Evolutionary conservation across 2,888 invertebrate genomes (phyloP).

Genomic region (Apoda limacodes): DNA sequence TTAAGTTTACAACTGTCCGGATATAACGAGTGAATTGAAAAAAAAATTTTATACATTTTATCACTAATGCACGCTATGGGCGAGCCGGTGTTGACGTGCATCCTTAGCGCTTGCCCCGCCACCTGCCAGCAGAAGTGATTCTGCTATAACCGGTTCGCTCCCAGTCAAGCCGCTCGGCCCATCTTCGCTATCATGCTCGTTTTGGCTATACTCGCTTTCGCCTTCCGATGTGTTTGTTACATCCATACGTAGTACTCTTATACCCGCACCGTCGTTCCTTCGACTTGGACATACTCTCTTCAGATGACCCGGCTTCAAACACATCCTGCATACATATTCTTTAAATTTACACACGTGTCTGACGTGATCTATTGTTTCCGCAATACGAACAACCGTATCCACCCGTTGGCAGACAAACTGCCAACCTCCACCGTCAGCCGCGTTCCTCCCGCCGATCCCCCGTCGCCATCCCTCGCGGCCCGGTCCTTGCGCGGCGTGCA

Average conservation of each 20-base stretch:
- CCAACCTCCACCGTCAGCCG: too few relatives aligned
- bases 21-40: not conserved
- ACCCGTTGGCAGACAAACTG: too few relatives aligned
- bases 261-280: not conserved
- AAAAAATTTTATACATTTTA: not conserved
- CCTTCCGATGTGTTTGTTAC: slow-evolving; percentile 1
- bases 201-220: too few relatives aligned
- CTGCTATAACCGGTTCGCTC: slow-evolving; percentile 4
- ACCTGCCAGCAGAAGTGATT: too few relatives aligned
- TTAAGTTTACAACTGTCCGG: not conserved
- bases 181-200: slow-evolving; percentile 1
- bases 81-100: slow-evolving; percentile 7
- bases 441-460: too few relatives aligned
- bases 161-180: slow-evolving; percentile 3
- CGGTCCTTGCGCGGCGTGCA: too few relatives aligned
- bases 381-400: too few relatives aligned
- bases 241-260: not conserved
- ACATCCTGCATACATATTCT: slow-evolving; percentile 4
- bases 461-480: too few relatives aligned
- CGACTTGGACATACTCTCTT: slow-evolving; percentile 1
- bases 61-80: slow-evolving; percentile 5
- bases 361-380: too few relatives aligned
- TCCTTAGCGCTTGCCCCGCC: slow-evolving; percentile 2
- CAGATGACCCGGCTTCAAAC: slow-evolving; percentile 4
- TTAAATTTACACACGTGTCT: slow-evolving; percentile 3